Base-by-base conservation (phyloP, 2,888 invertebrate species). In the Ophion obscuratus region DNA sequence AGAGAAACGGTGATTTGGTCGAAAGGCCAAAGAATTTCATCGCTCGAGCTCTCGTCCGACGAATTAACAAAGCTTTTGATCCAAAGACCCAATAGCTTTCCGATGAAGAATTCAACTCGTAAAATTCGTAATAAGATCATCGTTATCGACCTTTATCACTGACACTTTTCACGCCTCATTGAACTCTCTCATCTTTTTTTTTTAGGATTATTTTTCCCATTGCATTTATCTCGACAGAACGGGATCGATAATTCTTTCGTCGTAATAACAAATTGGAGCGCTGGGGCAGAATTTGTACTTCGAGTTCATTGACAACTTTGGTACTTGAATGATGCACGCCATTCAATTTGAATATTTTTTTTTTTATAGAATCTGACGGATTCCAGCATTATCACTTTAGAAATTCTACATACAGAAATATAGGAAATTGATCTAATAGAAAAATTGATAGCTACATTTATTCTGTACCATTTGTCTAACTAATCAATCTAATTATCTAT, bases 61-160 rank as follows among this genome's bases (percentile, higher is more conserved):
- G 68, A 59, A 62, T 57, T 59, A 79, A 79, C 47, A 47, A 62
- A 62, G 71, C 73, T 59, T 24, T 74, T n/a, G 64, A 74, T 47
- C 2, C 31, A 77, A 53, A 74, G n/a, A 61, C 36, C 27, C 73
- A 44, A 78, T n/a, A 27, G 14, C 59, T 79, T 70, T 47, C 31
- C 47, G 31, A 61, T 70, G 27, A 47, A 53, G 27, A 79, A 70
- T 59, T 47, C 27, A 4, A 40, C 59, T 59, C 78, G 24, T 78
- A 10, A 24, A 44, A 44, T 61, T 68, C 44, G 74, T 61, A 81
- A 53, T 68, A 36, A 47, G 59, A 76, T 75, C 76, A 40, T 24
- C 76, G 53, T 76, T 76, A 76, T 76, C 68, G 40, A 7, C 20
- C 31, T 64, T 31, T 14, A 2, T 5, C 3, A 24, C 53, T 61